Evolutionary conservation across 2,797 vertebrate species (phyloP).

Genomic region (Intellagama lesueurii): DNA sequence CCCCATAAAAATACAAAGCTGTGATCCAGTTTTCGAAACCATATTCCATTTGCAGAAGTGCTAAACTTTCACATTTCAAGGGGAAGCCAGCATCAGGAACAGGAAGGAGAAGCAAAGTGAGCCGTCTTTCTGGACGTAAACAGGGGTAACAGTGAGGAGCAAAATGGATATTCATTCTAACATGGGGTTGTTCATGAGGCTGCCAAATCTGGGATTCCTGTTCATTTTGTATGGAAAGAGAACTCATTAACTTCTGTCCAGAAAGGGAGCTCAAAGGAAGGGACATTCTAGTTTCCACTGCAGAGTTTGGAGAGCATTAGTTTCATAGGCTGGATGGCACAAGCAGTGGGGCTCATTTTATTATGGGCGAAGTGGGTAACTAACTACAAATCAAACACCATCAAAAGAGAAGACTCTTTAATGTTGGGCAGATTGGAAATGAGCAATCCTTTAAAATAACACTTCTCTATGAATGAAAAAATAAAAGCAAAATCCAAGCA

Average conservation of each 20-base stretch:
- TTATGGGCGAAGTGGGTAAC: not conserved
- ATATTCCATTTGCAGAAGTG: not conserved
- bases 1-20: not conserved
- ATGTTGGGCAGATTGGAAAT: not conserved
- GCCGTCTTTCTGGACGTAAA: no score
- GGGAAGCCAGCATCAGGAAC: no score
- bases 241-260: no score
- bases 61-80: not conserved
- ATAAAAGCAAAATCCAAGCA: conserved; percentile 1
- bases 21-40: not conserved
- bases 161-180: no score
- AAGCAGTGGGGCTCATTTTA: not conserved
- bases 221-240: not conserved
- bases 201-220: no score
- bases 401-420: conserved; percentile 19
- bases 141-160: no score
- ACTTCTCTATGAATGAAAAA: not conserved
- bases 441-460: conserved; percentile 20
- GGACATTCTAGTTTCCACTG: not conserved
- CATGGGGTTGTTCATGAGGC: no score
- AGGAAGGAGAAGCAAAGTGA: no score
- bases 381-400: not conserved
- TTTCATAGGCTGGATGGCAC: not conserved
- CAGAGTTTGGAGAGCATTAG: not conserved
- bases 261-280: not conserved